Evolutionary conservation across 2,888 invertebrate genomes (phyloP).

Genomic region (Antheraea yamamai): DNA sequence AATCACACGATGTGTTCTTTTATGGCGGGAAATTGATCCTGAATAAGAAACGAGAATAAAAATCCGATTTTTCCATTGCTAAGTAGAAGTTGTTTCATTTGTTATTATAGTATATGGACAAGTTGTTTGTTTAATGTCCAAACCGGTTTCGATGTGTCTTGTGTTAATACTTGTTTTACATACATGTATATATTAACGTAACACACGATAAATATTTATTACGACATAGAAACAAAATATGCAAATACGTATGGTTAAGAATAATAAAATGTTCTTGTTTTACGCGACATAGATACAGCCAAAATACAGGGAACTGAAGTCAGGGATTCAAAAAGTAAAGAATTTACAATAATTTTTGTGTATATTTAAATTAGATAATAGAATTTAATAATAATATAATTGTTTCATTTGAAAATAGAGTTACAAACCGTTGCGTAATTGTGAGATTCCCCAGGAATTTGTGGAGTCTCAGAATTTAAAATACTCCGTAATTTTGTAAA

Average conservation of each 20-base stretch:
- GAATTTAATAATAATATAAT: too few species aligned
- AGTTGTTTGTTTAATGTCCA: background rate
- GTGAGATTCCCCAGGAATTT: too few species aligned
- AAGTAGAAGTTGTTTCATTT: background rate
- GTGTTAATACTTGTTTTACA: background rate
- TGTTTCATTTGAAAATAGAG: too few species aligned
- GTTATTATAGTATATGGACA: background rate
- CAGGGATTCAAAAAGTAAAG: too few species aligned
- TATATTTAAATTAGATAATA: too few species aligned
- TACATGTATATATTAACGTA: background rate
- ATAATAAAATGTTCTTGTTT: background rate
- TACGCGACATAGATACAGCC: too few species aligned
- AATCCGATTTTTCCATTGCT: background rate
- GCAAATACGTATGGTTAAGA: background rate
- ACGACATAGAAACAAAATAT: background rate
- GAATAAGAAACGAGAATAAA: background rate
- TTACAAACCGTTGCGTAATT: too few species aligned
- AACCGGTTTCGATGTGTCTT: background rate
- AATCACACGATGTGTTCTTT: conserved; percentile 2
- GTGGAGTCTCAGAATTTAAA: too few species aligned
- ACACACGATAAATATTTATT: background rate
- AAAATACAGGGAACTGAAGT: too few species aligned
- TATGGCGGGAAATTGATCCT: conserved; percentile 11
- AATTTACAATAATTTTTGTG: too few species aligned
- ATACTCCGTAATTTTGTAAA: too few species aligned